These are phyloP conservation scores for Tamias sibiricus DNA, from an alignment of 2,113 vertebrate species.

Conservation along the genomic window DNA sequence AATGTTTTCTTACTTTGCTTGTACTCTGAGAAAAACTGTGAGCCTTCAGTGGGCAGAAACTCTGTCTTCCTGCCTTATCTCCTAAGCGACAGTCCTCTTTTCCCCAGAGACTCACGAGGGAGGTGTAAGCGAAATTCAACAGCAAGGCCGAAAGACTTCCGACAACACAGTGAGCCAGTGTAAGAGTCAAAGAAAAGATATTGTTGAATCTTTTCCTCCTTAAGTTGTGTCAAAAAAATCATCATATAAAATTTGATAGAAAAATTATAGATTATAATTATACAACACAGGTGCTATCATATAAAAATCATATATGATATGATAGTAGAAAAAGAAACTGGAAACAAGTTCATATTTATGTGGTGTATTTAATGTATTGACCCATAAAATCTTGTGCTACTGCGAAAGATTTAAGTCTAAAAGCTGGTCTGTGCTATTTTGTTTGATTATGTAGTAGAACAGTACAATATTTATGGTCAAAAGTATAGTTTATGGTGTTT, in stretches of 20 bases:
- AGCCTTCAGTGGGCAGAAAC: not conserved
- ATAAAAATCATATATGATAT: too few species aligned
- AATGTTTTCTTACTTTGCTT: not conserved
- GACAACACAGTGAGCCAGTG: not conserved
- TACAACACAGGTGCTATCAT: too few species aligned
- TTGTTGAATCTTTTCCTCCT: not conserved
- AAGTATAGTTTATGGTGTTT: constrained; percentile 82
- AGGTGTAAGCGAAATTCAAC: not conserved
- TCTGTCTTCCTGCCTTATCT: not conserved
- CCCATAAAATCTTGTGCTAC: constrained; percentile 46
- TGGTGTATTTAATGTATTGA: constrained; percentile 64
- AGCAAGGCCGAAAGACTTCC: not conserved
- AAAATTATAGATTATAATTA: too few species aligned
- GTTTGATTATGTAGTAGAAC: constrained; percentile 77
- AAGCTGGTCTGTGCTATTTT: constrained; percentile 58
- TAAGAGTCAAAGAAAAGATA: not conserved
- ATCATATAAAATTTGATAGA: too few species aligned
- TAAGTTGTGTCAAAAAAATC: not conserved
- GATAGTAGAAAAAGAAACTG: constrained; percentile 42
- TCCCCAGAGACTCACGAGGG: not conserved
- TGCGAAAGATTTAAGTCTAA: constrained; percentile 71
- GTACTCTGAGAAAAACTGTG: not conserved
- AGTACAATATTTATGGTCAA: constrained; percentile 82
- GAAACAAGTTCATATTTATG: constrained; percentile 52
- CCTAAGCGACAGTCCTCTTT: not conserved